Conservation (phyloP, 2,888 invertebrate genomes). For the Microctonus aethiopoides region DNA sequence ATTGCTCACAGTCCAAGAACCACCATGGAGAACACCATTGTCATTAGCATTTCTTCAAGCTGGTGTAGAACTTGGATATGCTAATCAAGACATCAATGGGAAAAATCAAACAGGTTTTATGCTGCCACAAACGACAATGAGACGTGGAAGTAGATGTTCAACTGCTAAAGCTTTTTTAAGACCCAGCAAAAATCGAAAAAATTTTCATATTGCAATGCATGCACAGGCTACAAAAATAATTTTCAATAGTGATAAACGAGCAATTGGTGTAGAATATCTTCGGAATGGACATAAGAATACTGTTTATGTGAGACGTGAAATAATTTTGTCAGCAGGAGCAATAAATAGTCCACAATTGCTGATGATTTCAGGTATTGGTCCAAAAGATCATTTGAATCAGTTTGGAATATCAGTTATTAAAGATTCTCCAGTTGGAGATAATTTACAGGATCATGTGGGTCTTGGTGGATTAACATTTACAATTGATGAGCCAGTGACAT, state of each 20-base stretch:
- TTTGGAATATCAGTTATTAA: conserved; percentile 80
- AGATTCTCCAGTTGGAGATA: conserved; percentile 83
- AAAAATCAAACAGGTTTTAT: conserved; percentile 87
- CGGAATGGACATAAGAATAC: conserved; percentile 73
- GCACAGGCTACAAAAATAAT: conserved; percentile 82
- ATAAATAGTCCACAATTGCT: conserved; percentile 89
- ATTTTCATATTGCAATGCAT: conserved; percentile 83
- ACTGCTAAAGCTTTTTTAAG: conserved; percentile 87
- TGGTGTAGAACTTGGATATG: conserved; percentile 84
- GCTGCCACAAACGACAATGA: conserved; percentile 86
- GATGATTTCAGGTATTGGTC: conserved; percentile 91
- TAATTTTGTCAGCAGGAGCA: conserved; percentile 88
- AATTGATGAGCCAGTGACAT: conserved; percentile 82
- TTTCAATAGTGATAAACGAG: conserved; percentile 75
- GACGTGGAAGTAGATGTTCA: conserved; percentile 86
- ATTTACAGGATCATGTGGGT: conserved; percentile 90
- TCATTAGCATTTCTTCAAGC: conserved; percentile 86
- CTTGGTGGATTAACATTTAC: conserved; percentile 86
- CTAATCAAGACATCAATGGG: conserved; percentile 84
- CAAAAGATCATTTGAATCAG: conserved; percentile 78
- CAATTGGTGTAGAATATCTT: conserved; percentile 81
- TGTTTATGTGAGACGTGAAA: conserved; percentile 81
- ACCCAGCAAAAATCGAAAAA: conserved; percentile 80
- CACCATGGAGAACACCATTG: conserved; percentile 85
- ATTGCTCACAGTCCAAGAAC: conserved; percentile 85